Evolutionary conservation across 2,113 vertebrate genomes (phyloP).

Genomic region (Microtus montanus): DNA sequence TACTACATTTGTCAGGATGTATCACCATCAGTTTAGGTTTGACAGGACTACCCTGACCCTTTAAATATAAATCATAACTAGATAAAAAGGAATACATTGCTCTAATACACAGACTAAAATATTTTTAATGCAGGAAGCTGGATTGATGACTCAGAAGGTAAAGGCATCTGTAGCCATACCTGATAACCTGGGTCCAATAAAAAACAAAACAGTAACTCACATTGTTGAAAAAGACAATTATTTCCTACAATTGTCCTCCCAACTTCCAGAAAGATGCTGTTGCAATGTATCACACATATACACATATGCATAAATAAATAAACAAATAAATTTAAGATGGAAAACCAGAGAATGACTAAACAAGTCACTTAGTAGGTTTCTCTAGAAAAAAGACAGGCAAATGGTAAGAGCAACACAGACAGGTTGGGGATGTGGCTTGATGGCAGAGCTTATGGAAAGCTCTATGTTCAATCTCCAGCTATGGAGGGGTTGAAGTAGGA

Average conservation of each 20-base stretch:
- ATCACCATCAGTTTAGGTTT: neutral
- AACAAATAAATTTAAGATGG: neutral
- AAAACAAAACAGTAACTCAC: neutral
- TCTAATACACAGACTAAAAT: neutral
- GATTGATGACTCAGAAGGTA: neutral
- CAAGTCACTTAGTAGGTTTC: neutral
- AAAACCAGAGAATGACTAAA: neutral
- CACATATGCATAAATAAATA: neutral
- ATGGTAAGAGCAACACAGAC: neutral
- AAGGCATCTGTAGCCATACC: neutral
- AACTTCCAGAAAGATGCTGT: neutral
- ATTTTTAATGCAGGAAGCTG: neutral
- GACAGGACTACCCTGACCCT: neutral
- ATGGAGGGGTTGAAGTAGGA: neutral
- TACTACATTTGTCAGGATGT: neutral
- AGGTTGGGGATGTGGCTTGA: neutral
- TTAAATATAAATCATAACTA: neutral
- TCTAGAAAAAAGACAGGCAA: neutral
- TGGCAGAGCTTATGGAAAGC: neutral
- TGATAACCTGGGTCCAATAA: neutral
- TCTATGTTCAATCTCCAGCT: neutral
- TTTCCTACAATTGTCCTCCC: neutral
- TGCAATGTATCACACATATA: neutral
- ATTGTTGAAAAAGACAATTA: neutral
- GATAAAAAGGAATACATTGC: neutral